Conservation (phyloP, 30 jellyfish, hydroid and myxozoan species). For the Nemopilema nomurai region DNA sequence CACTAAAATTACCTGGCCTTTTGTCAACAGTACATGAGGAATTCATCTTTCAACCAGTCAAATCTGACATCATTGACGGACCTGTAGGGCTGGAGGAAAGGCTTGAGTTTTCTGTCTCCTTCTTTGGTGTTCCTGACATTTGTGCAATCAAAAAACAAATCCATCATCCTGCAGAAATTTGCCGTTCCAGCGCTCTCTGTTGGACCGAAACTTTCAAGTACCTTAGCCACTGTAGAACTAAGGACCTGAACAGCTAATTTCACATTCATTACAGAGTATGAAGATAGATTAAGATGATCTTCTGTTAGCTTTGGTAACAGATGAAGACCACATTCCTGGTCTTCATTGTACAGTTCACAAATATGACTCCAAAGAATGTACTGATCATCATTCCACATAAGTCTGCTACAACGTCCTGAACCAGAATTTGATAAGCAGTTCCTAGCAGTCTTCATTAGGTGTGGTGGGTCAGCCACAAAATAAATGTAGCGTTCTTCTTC, state of each 20-base stretch:
- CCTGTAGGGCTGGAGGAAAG: constrained; percentile 14
- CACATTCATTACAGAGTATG: constrained; percentile 51
- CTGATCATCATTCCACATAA: constrained; percentile 54
- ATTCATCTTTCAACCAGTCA: constrained; percentile 30
- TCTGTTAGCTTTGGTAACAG: constrained; percentile 22
- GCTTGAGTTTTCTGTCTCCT: constrained; percentile 10
- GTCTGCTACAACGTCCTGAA: too few relatives aligned
- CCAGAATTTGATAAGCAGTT: too few relatives aligned
- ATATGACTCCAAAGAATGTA: constrained; percentile 40
- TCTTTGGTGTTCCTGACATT: constrained; percentile 38
- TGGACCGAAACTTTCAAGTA: constrained; percentile 31
- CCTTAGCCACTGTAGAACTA: constrained; percentile 27
- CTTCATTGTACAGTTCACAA: constrained; percentile 17
- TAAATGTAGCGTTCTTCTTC: constrained; percentile 10
- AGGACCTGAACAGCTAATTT: constrained; percentile 34
- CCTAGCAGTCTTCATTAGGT: too few relatives aligned
- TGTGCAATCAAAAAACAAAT: constrained; percentile 19
- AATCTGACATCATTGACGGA: constrained; percentile 40
- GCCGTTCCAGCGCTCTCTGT: constrained; percentile 25
- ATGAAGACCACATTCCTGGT: constrained; percentile 31
- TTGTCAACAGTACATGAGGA: constrained; percentile 18
- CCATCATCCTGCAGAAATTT: constrained; percentile 29
- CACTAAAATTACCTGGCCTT: constrained; percentile 32
- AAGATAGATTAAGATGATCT: constrained; percentile 31
- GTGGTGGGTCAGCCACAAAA: too few relatives aligned